These are phyloP conservation scores for Syngnathus typhle DNA, from an alignment of 2,113 vertebrate species.

Conservation along the genomic window DNA sequence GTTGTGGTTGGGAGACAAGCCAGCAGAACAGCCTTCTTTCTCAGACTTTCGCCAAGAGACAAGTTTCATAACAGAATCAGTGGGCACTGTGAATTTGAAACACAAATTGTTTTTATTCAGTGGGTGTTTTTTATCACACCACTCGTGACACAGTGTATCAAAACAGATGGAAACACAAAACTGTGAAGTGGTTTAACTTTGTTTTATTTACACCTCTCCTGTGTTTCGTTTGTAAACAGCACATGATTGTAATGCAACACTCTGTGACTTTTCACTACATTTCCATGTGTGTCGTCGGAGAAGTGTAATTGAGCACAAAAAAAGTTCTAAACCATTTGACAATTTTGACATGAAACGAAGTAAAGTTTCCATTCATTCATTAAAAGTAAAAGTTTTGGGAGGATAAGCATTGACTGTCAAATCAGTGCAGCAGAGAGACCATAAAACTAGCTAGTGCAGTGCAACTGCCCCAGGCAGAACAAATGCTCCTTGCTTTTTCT, in stretches of 20 bases:
- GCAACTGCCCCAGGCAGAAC: conserved; percentile 63
- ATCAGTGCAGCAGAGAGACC: conserved; percentile 53
- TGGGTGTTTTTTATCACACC: conserved; percentile 22
- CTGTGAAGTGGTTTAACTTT: conserved; percentile 41
- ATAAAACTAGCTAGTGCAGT: conserved; percentile 49
- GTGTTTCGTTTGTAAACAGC: conserved; percentile 34
- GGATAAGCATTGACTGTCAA: conserved; percentile 57
- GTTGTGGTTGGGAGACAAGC: conserved; percentile 42
- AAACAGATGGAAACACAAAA: conserved; percentile 52
- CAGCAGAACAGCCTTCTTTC: conserved; percentile 41
- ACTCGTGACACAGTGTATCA: conserved; percentile 29
- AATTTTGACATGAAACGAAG: conserved; percentile 49
- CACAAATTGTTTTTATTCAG: conserved; percentile 49
- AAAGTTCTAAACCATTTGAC: conserved; percentile 39
- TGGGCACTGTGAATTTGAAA: conserved; percentile 33
- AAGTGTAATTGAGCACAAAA: neutral
- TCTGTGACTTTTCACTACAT: neutral
- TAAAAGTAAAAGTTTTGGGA: conserved; percentile 42
- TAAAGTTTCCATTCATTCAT: conserved; percentile 54
- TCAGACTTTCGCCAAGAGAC: conserved; percentile 43
- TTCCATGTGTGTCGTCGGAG: neutral
- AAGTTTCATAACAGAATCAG: conserved; percentile 36
- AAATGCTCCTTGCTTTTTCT: conserved; percentile 59
- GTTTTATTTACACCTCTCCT: conserved; percentile 40
- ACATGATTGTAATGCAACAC: conserved; percentile 27